phyloP scores from a whole-genome alignment of 2,888 invertebrate species.

The Plagiodera versicolora region DNA sequence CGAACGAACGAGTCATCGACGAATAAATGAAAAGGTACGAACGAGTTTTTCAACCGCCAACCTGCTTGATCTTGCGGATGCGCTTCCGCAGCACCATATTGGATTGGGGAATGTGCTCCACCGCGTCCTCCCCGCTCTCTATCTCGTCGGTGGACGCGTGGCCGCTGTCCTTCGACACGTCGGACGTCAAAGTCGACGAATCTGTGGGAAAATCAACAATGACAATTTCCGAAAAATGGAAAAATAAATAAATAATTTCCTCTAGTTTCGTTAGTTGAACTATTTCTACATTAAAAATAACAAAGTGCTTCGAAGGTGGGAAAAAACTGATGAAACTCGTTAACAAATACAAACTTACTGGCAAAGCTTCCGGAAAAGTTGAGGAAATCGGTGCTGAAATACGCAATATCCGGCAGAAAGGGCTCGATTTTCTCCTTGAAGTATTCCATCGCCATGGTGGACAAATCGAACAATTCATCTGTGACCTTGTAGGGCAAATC shows the following conservation, averaged over 20 bases:
- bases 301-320: no score
- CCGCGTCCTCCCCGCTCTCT: constrained; percentile 55
- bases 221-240: no score
- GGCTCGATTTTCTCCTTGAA: constrained; percentile 94
- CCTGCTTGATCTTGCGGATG: constrained; percentile 78
- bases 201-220: constrained; percentile 60
- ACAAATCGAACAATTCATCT: constrained; percentile 91
- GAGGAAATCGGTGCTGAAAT: constrained; percentile 83
- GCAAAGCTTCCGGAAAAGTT: constrained; percentile 70
- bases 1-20: no score
- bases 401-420: constrained; percentile 83
- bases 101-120: constrained; percentile 72
- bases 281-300: no score
- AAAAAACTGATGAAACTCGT: no score
- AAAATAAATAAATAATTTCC: no score
- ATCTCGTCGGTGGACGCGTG: constrained; percentile 57
- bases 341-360: constrained; percentile 30
- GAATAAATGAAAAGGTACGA: no score
- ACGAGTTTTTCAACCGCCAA: no score
- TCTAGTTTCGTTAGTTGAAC: no score
- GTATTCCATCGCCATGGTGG: constrained; percentile 98
- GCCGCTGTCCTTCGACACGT: constrained; percentile 57
- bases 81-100: constrained; percentile 85
- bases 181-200: constrained; percentile 62
- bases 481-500: constrained; percentile 90